Conservation (phyloP, 2,113 vertebrate species). For the Pampusana beccarii region DNA sequence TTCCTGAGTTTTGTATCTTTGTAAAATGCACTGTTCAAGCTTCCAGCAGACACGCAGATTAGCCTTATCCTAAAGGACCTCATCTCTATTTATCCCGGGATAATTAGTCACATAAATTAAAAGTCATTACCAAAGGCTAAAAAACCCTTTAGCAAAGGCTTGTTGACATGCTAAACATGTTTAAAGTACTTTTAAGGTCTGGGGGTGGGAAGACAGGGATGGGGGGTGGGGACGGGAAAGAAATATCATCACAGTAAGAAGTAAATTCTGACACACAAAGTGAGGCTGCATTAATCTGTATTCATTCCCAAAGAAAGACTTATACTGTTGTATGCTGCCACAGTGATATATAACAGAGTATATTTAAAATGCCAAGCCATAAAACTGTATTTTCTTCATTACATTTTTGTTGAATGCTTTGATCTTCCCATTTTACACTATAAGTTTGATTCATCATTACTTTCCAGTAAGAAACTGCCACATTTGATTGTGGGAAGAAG, state of each 20-base stretch:
- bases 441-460: slow-evolving; percentile 68
- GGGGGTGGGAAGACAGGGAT: neutral
- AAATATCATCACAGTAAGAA: slow-evolving; percentile 77
- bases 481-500: slow-evolving; percentile 70
- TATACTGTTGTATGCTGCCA: slow-evolving; percentile 45
- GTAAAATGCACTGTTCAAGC: slow-evolving; percentile 15
- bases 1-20: slow-evolving; percentile 1
- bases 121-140: slow-evolving; percentile 78
- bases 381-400: slow-evolving; percentile 75
- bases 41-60: slow-evolving; percentile 52
- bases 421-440: slow-evolving; percentile 62
- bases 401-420: slow-evolving; percentile 60
- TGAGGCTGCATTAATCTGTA: slow-evolving; percentile 83
- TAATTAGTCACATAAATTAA: slow-evolving; percentile 78
- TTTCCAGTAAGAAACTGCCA: slow-evolving; percentile 73
- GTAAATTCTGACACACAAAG: slow-evolving; percentile 83
- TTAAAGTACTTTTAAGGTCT: slow-evolving; percentile 77
- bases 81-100: slow-evolving; percentile 69
- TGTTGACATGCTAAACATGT: slow-evolving; percentile 74
- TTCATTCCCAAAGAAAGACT: slow-evolving; percentile 67
- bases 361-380: slow-evolving; percentile 69
- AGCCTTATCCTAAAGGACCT: slow-evolving; percentile 57
- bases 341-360: slow-evolving; percentile 63
- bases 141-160: slow-evolving; percentile 69
- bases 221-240: neutral